Conservation (phyloP, 2,888 invertebrate species). For the Drosophila infuscata region DNA sequence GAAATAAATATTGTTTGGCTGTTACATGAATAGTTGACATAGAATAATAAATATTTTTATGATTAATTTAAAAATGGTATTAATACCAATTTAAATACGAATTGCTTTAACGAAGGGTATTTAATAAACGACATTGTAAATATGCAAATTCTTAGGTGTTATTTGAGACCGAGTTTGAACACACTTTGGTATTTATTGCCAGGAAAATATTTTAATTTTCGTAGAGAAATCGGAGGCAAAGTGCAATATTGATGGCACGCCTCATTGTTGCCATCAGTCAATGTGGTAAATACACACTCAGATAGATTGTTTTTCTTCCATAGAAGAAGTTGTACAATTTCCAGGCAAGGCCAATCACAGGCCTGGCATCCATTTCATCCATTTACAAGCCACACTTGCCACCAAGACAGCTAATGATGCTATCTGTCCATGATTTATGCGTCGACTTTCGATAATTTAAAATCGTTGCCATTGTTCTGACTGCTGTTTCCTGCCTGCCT, state of each 20-base stretch:
- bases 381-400: conserved; percentile 9
- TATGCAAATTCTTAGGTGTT: background rate
- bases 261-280: conserved; percentile 12
- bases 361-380: conserved; percentile 1
- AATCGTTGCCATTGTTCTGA: conserved; percentile 30
- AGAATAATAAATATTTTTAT: background rate
- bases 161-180: background rate
- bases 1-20: background rate
- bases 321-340: conserved; percentile 16
- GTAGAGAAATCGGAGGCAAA: conserved; percentile 18
- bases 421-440: conserved; percentile 67
- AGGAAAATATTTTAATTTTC: conserved; percentile 40
- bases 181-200: conserved; percentile 6
- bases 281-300: conserved; percentile 11
- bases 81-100: background rate
- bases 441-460: conserved; percentile 58
- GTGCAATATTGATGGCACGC: conserved; percentile 9
- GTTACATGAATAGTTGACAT: background rate
- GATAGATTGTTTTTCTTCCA: conserved; percentile 22
- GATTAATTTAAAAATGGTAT: background rate
- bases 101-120: background rate
- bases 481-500: background rate
- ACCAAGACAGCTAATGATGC: conserved; percentile 50
- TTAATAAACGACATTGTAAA: background rate
- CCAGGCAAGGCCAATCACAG: conserved; percentile 23